phyloP scores from a whole-genome alignment of 2,797 vertebrate species.

The Enoplosus armatus region DNA sequence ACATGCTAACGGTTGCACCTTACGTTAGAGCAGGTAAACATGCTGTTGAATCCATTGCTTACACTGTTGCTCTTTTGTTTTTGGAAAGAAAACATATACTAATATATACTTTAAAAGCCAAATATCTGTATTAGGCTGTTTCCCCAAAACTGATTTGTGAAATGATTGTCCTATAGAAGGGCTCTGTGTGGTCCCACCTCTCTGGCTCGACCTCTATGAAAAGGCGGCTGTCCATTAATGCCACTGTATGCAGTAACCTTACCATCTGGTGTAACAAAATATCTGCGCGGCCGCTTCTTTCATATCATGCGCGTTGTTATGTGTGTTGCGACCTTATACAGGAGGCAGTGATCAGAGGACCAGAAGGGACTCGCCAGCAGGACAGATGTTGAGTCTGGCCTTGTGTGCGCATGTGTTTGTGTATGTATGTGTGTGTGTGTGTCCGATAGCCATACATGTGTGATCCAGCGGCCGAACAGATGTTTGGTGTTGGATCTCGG shows the following conservation, averaged over 20 bases:
- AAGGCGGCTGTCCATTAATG: constrained; percentile 19
- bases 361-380: constrained; percentile 36
- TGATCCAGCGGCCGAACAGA: constrained; percentile 66
- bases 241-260: constrained; percentile 20
- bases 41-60: neutral
- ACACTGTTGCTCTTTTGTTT: neutral
- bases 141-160: neutral
- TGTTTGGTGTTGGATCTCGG: constrained; percentile 54
- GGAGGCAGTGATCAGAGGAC: constrained; percentile 17
- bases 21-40: neutral
- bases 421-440: constrained; percentile 24
- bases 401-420: too few relatives aligned
- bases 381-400: constrained; percentile 62
- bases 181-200: neutral
- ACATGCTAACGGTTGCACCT: neutral
- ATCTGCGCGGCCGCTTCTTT: neutral
- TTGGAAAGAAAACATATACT: neutral
- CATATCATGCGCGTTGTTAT: neutral
- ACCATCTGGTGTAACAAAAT: constrained; percentile 46
- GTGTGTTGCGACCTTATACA: constrained; percentile 6
- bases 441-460: constrained; percentile 27
- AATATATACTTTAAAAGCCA: neutral
- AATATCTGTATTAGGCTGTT: neutral
- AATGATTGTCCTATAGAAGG: neutral
- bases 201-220: neutral